phyloP scores from a whole-genome alignment of 2,113 vertebrate species.

The Eptesicus fuscus region DNA sequence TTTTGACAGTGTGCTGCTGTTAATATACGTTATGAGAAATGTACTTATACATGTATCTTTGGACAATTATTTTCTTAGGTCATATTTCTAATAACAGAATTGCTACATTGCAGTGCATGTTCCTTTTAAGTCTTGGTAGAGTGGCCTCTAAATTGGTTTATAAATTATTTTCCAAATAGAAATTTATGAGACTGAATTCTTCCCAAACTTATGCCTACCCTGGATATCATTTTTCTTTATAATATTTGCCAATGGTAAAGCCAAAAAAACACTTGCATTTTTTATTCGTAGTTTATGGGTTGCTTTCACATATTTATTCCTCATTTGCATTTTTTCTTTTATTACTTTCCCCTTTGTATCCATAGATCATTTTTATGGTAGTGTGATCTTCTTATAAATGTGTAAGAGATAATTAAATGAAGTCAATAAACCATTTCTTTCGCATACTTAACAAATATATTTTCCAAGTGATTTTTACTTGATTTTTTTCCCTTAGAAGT shows the following conservation, averaged over 20 bases:
- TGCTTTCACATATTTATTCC: slow-evolving; percentile 42
- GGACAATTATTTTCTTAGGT: not conserved
- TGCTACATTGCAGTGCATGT: not conserved
- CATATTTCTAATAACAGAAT: not conserved
- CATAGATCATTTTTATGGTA: slow-evolving; percentile 66
- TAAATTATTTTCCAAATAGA: slow-evolving; percentile 24
- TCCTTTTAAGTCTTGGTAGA: not conserved
- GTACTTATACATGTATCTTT: not conserved
- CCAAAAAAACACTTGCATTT: slow-evolving; percentile 39
- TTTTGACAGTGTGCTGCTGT: not conserved
- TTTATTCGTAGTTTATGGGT: slow-evolving; percentile 50
- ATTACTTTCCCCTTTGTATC: slow-evolving; percentile 34
- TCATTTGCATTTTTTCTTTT: slow-evolving; percentile 64
- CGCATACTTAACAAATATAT: slow-evolving; percentile 54
- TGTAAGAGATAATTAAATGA: slow-evolving; percentile 68
- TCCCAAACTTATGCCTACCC: slow-evolving; percentile 8
- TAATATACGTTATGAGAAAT: not conserved
- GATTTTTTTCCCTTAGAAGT: slow-evolving; percentile 1
- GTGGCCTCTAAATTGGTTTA: not conserved
- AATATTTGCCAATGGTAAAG: slow-evolving; percentile 29
- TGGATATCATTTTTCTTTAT: slow-evolving; percentile 54
- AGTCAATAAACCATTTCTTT: slow-evolving; percentile 61
- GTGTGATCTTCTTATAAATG: slow-evolving; percentile 60
- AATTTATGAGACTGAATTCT: slow-evolving; percentile 48
- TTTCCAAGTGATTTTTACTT: slow-evolving; percentile 44